Evolutionary conservation across 2,113 vertebrate genomes (phyloP).

Genomic region (Erythrolamprus reginae): DNA sequence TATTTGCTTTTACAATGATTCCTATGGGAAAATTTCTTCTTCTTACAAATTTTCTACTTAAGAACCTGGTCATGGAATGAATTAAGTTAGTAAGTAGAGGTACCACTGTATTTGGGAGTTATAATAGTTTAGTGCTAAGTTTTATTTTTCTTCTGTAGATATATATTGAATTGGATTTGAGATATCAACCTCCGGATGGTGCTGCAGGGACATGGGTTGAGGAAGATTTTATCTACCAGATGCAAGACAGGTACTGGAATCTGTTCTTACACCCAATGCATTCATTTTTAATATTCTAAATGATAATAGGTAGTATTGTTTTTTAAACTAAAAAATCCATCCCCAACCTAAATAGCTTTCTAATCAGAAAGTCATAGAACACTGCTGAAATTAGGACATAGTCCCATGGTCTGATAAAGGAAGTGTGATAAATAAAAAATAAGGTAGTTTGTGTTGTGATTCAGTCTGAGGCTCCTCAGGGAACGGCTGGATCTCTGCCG

Average conservation of each 20-base stretch:
- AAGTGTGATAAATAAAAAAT: neutral
- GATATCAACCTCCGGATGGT: slow-evolving; percentile 82
- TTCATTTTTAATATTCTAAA: neutral
- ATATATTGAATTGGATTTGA: slow-evolving; percentile 85
- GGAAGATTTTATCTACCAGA: slow-evolving; percentile 73
- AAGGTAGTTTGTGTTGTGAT: no score
- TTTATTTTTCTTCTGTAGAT: slow-evolving; percentile 68
- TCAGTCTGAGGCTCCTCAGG: no score
- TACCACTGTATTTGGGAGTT: neutral
- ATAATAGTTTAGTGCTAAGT: neutral
- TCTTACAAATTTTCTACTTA: no score
- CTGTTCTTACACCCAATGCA: neutral
- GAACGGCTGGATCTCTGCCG: no score
- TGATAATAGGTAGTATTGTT: neutral
- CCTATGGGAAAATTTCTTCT: no score
- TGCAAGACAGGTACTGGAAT: slow-evolving; percentile 63
- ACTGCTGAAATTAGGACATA: neutral
- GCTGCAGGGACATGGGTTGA: slow-evolving; percentile 78
- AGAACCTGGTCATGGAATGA: no score
- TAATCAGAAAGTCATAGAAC: neutral
- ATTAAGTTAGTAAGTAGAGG: no score
- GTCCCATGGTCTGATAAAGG: neutral
- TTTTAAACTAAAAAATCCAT: neutral
- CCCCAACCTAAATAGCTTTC: neutral
- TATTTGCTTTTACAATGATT: no score